phyloP scores from a whole-genome alignment of 2,797 vertebrate genomes.

The Masticophis lateralis region DNA sequence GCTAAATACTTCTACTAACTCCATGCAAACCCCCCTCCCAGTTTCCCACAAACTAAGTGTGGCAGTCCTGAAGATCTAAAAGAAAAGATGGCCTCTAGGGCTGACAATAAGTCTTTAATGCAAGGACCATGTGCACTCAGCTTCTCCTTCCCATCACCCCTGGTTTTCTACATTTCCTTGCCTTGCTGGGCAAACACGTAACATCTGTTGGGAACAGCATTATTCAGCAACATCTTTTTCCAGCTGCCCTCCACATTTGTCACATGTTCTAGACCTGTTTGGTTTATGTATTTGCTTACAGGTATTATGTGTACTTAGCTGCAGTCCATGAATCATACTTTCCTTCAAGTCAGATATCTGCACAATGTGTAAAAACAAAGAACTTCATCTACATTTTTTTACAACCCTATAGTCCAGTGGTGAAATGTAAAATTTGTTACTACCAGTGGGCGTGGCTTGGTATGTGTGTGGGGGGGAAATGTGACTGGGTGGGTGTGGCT shows the following conservation, averaged over 20 bases:
- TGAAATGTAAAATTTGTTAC: no score
- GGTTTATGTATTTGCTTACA: neutral
- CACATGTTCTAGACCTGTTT: neutral
- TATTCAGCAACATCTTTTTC: neutral
- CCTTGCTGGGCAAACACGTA: neutral
- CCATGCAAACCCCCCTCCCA: no score
- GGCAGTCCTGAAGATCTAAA: no score
- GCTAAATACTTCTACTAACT: no score
- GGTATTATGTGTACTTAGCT: neutral
- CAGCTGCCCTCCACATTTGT: neutral
- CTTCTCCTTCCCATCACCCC: neutral
- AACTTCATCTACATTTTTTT: neutral
- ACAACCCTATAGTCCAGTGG: no score
- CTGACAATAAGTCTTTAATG: neutral
- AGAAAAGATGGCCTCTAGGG: no score
- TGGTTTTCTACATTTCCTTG: neutral
- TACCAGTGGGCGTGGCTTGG: no score
- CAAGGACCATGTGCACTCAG: neutral
- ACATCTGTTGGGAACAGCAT: neutral
- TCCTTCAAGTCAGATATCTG: neutral
- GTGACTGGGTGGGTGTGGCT: no score
- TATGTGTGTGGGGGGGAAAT: no score
- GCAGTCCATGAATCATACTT: neutral
- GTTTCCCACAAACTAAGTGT: no score
- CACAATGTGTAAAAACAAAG: neutral